phyloP scores from a whole-genome alignment of 2,797 vertebrate genomes.

The Sebastes oblongus region DNA sequence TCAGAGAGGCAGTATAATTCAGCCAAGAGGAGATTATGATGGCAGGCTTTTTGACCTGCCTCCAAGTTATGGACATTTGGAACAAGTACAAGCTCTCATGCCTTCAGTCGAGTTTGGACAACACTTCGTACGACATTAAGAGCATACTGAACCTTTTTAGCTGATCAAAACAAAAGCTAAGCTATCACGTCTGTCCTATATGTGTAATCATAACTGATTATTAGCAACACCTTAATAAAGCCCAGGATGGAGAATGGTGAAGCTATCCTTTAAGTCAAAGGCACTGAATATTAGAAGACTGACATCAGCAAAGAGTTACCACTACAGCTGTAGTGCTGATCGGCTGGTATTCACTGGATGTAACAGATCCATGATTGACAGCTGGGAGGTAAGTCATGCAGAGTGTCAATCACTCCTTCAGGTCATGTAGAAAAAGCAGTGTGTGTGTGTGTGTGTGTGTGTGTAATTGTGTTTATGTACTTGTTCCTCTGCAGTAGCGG shows the following conservation, averaged over 20 bases:
- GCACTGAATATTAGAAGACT: conserved; percentile 3
- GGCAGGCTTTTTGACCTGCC: not conserved
- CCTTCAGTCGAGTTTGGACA: not conserved
- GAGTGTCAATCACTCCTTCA: conserved; percentile 10
- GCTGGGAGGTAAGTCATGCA: conserved; percentile 2
- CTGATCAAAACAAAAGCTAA: not conserved
- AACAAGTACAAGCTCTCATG: not conserved
- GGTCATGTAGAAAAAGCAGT: not conserved
- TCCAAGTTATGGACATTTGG: not conserved
- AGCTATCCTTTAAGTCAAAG: not conserved
- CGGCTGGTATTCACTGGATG: conserved; percentile 23
- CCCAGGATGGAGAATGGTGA: not conserved
- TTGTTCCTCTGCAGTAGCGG: not conserved
- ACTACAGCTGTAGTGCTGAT: not conserved
- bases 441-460: too few species aligned
- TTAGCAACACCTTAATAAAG: not conserved
- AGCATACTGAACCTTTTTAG: not conserved
- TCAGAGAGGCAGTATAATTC: not conserved
- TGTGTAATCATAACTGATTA: not conserved
- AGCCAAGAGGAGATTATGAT: not conserved
- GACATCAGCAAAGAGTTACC: not conserved
- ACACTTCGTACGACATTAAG: not conserved
- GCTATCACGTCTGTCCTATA: not conserved
- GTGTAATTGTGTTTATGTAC: not conserved
- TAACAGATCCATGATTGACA: conserved; percentile 17